Evolutionary conservation across 2,797 vertebrate species (phyloP).

Genomic region (Phrynocephalus vlangalii): DNA sequence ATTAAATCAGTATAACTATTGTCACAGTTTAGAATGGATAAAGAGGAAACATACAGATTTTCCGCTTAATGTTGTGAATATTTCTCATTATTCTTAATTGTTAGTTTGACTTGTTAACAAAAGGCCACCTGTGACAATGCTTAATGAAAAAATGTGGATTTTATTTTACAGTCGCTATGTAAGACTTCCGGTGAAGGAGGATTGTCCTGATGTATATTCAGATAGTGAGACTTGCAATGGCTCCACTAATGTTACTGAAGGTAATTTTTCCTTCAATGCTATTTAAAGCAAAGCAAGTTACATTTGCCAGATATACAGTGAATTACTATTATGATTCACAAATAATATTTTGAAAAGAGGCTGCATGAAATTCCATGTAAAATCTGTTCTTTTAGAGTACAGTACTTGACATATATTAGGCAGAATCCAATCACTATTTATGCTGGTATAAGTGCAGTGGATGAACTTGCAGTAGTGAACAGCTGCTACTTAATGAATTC

Average conservation of each 20-base stretch:
- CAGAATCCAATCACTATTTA: too few relatives aligned
- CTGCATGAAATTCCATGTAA: neutral
- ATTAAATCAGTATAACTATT: neutral
- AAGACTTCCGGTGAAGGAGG: slow-evolving; percentile 82
- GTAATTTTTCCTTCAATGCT: slow-evolving; percentile 71
- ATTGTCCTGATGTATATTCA: slow-evolving; percentile 73
- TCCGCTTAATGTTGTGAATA: neutral
- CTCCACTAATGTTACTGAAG: slow-evolving; percentile 85
- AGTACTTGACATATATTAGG: neutral
- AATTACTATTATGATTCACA: neutral
- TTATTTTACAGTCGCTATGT: slow-evolving; percentile 86
- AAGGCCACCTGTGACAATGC: neutral
- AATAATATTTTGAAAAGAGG: neutral
- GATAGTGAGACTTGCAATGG: slow-evolving; percentile 85
- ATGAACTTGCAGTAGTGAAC: too few relatives aligned
- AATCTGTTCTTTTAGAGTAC: neutral
- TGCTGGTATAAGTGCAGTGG: too few relatives aligned
- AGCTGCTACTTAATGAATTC: too few relatives aligned
- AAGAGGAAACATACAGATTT: neutral
- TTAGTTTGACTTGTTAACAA: neutral
- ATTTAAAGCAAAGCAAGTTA: neutral
- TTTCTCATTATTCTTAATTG: neutral
- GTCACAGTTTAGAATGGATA: neutral
- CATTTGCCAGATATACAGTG: neutral
- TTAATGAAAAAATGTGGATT: slow-evolving; percentile 10